A percentile compares a stretch with the other conserved stretches of the same genome.
Conservation (phyloP, 2,797 vertebrate species). For the Ambastaia sidthimunki region DNA sequence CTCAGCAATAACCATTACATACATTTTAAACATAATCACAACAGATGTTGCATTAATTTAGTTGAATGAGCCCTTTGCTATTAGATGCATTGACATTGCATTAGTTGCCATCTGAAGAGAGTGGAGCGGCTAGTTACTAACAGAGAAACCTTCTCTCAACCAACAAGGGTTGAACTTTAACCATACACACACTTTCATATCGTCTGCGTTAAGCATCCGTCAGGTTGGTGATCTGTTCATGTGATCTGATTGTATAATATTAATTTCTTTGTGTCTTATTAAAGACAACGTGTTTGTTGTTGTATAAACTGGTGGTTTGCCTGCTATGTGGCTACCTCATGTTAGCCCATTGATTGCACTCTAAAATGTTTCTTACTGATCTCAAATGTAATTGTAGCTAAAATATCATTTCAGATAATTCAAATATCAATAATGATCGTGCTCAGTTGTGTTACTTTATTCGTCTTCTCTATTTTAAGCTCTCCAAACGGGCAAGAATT, state of each 20-base stretch:
- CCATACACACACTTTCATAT: neutral
- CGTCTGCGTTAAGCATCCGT: neutral
- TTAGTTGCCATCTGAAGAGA: neutral
- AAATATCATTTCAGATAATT: neutral
- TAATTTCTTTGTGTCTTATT: neutral
- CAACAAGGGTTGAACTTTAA: constrained; percentile 25
- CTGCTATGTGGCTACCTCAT: constrained; percentile 31
- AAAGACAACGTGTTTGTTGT: neutral
- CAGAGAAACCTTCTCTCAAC: neutral
- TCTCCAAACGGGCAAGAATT: neutral
- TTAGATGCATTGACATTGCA: neutral
- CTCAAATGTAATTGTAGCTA: neutral
- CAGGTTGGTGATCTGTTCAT: constrained; percentile 24
- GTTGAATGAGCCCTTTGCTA: neutral
- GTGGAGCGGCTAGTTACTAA: constrained; percentile 31
- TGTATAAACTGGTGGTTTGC: constrained; percentile 29
- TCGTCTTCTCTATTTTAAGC: neutral
- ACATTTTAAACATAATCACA: neutral
- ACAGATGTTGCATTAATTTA: neutral
- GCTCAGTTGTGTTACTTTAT: neutral
- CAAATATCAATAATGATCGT: neutral
- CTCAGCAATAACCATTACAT: neutral
- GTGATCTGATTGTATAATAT: neutral
- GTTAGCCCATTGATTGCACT: constrained; percentile 39
- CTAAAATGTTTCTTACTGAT: neutral